phyloP scores from a whole-genome alignment of 2,888 invertebrate species.

The Eremobia ochroleuca region DNA sequence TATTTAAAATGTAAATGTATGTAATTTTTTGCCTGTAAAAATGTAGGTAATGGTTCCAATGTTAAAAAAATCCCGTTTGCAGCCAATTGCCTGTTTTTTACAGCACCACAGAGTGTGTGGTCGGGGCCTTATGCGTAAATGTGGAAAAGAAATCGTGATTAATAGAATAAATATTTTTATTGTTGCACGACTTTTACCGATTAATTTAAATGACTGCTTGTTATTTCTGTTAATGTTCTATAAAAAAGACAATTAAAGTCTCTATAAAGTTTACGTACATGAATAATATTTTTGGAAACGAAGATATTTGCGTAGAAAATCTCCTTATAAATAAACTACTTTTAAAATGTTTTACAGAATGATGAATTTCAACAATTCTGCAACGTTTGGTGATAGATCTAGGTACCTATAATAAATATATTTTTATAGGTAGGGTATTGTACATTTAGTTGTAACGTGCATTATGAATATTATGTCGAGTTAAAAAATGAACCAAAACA shows the following conservation, averaged over 20 bases:
- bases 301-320: not conserved
- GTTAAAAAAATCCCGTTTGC: not conserved
- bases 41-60: not conserved
- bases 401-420: not conserved
- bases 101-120: not conserved
- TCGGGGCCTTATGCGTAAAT: not conserved
- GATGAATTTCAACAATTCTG: not conserved
- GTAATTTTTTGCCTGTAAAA: not conserved
- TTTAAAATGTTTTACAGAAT: not conserved
- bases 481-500: constrained; percentile 64
- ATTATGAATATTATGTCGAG: constrained; percentile 27
- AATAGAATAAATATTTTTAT: constrained; percentile 22
- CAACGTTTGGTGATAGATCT: not conserved
- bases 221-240: constrained; percentile 7
- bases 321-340: not conserved
- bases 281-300: not conserved
- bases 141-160: constrained; percentile 26
- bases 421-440: not conserved
- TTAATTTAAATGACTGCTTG: constrained; percentile 17
- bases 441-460: not conserved
- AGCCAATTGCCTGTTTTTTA: not conserved
- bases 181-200: constrained; percentile 20
- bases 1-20: not conserved
- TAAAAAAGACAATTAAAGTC: not conserved
- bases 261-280: not conserved